Percentiles rank a stretch among this genome's conserved stretches.
Evolutionary conservation across 2,797 vertebrate species (phyloP).

Genomic region (Podarcis lilfordi): DNA sequence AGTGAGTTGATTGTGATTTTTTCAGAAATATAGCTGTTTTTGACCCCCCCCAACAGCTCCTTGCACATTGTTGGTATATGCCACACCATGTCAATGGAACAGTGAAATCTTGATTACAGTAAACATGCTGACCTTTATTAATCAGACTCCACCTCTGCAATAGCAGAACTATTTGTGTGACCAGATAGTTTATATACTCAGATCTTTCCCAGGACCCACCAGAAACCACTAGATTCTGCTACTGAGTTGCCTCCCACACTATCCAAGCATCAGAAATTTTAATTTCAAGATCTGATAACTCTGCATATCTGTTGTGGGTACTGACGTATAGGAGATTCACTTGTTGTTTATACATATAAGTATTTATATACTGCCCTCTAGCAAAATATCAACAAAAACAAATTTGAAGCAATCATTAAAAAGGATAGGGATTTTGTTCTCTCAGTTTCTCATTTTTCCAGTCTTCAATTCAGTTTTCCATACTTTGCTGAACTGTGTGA

Average conservation of each 20-base stretch:
- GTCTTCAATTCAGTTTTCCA: too few relatives aligned
- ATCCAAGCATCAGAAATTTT: background rate
- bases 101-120: background rate
- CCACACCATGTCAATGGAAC: rapidly evolving
- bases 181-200: background rate
- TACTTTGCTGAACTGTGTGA: too few relatives aligned
- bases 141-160: background rate
- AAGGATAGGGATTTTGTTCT: too few relatives aligned
- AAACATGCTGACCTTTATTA: constrained; percentile 15
- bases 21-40: constrained; percentile 3
- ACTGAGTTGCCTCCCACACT: background rate
- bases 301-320: rapidly evolving
- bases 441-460: too few relatives aligned
- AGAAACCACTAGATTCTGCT: background rate
- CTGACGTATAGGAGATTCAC: background rate
- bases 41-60: constrained; percentile 1
- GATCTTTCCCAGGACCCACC: rapidly evolving
- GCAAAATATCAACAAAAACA: too few relatives aligned
- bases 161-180: background rate
- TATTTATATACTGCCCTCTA: too few relatives aligned
- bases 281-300: background rate
- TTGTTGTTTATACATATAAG: background rate
- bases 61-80: constrained; percentile 7
- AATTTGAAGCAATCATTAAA: too few relatives aligned
- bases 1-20: constrained; percentile 52